These are phyloP conservation scores for Sitobion miscanthi DNA, from an alignment of 1,140 invertebrate species.

Conservation along the genomic window DNA sequence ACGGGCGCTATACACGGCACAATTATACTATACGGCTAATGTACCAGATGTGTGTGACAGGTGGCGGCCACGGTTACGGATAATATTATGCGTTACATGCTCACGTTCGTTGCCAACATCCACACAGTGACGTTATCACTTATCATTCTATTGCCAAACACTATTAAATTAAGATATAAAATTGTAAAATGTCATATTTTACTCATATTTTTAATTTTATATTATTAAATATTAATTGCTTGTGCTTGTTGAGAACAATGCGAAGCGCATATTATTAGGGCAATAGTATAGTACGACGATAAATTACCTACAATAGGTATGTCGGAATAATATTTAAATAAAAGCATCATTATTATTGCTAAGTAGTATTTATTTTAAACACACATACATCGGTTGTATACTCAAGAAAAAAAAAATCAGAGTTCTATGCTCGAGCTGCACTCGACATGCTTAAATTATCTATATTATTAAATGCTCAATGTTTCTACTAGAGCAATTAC, in stretches of 20 bases:
- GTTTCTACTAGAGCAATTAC: slow-evolving; percentile 35
- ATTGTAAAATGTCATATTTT: no score
- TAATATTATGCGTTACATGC: neutral
- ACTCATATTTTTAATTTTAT: no score
- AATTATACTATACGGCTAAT: neutral
- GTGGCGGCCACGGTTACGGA: slow-evolving; percentile 23
- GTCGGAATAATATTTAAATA: neutral
- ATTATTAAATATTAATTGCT: no score
- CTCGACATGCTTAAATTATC: neutral
- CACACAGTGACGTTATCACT: neutral
- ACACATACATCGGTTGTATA: neutral
- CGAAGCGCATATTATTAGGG: neutral
- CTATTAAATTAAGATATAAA: no score
- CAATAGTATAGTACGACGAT: neutral
- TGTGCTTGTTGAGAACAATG: no score
- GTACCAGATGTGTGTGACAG: neutral
- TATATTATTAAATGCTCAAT: slow-evolving; percentile 4
- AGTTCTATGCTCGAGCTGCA: neutral
- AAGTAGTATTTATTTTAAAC: slow-evolving; percentile 6
- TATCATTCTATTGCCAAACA: neutral
- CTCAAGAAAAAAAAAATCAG: neutral
- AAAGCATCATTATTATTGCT: neutral
- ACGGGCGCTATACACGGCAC: neutral
- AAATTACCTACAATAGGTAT: neutral
- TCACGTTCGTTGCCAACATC: slow-evolving; percentile 17